phyloP scores from a whole-genome alignment of 2,888 invertebrate species.

The Melanotus villosus region DNA sequence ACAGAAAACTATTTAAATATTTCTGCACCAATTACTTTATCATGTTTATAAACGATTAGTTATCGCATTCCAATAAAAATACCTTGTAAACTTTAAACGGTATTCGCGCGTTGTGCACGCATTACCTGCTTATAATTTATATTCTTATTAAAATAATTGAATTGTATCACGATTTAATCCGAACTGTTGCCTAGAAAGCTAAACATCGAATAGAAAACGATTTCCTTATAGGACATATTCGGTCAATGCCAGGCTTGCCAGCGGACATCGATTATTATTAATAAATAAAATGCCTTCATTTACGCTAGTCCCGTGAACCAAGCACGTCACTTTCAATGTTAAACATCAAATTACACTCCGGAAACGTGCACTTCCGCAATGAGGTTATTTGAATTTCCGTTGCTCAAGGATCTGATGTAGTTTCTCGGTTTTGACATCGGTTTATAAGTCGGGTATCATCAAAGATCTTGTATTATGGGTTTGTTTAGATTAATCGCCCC shows the following conservation, averaged over 20 bases:
- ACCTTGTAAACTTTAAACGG: background rate
- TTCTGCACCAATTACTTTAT: background rate
- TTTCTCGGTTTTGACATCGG: background rate
- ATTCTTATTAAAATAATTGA: slow-evolving; percentile 15
- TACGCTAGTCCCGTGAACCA: background rate
- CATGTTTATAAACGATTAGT: background rate
- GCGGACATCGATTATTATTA: slow-evolving; percentile 1
- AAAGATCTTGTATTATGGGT: too few species aligned
- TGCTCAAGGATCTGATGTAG: background rate
- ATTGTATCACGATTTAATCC: slow-evolving; percentile 31
- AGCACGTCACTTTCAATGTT: slow-evolving; percentile 12
- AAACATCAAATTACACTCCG: slow-evolving; percentile 2
- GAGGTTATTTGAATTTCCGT: slow-evolving; percentile 8
- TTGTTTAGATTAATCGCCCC: too few species aligned
- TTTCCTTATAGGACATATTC: slow-evolving; percentile 34
- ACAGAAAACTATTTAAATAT: too few species aligned
- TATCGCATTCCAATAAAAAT: background rate
- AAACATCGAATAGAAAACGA: slow-evolving; percentile 21
- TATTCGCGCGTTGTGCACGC: slow-evolving; percentile 16
- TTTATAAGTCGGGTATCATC: too few species aligned
- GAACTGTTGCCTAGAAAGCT: slow-evolving; percentile 25
- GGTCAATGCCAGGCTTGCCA: slow-evolving; percentile 37
- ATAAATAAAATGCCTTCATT: background rate
- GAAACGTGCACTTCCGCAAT: slow-evolving; percentile 12
- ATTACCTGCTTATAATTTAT: slow-evolving; percentile 13